Conservation (phyloP, 2,888 invertebrate species). For the Cosmorhoe ocellata region DNA sequence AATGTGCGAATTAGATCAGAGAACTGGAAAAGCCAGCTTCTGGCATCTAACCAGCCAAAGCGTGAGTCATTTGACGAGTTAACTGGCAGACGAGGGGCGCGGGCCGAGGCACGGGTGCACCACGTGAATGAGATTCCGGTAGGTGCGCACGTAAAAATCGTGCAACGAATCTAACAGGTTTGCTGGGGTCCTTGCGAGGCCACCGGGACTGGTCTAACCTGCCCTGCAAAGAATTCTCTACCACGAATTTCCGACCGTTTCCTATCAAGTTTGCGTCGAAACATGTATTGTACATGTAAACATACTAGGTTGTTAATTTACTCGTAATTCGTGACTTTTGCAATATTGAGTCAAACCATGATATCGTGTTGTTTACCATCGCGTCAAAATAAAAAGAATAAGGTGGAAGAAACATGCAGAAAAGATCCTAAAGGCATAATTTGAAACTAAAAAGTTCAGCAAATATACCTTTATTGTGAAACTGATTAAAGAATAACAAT, state of each 20-base stretch:
- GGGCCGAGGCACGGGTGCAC: conserved; percentile 61
- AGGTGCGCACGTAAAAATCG: conserved; percentile 83
- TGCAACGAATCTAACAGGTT: conserved; percentile 83
- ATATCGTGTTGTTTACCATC: no score
- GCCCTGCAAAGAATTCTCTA: conserved; percentile 77
- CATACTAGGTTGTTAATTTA: conserved; percentile 51
- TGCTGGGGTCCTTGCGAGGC: conserved; percentile 81
- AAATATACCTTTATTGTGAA: no score
- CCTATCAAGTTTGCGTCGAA: conserved; percentile 70
- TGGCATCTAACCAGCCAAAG: conserved; percentile 75
- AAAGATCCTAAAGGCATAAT: no score
- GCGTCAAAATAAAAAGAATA: no score
- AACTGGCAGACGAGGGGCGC: conserved; percentile 66
- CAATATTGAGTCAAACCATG: conserved; percentile 36
- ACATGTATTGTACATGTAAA: conserved; percentile 47
- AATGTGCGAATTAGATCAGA: conserved; percentile 75
- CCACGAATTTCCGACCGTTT: conserved; percentile 78
- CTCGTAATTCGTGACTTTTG: conserved; percentile 33
- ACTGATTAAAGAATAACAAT: no score
- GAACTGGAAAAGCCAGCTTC: conserved; percentile 80
- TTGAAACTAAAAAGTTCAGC: no score
- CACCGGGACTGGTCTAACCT: conserved; percentile 82
- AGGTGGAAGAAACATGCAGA: no score
- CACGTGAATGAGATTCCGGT: conserved; percentile 82
- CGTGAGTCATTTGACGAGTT: conserved; percentile 81